Percentiles rank a stretch among this genome's conserved stretches.
Evolutionary conservation across 2,113 vertebrate species (phyloP).

Genomic region (Apaloderma vittatum): DNA sequence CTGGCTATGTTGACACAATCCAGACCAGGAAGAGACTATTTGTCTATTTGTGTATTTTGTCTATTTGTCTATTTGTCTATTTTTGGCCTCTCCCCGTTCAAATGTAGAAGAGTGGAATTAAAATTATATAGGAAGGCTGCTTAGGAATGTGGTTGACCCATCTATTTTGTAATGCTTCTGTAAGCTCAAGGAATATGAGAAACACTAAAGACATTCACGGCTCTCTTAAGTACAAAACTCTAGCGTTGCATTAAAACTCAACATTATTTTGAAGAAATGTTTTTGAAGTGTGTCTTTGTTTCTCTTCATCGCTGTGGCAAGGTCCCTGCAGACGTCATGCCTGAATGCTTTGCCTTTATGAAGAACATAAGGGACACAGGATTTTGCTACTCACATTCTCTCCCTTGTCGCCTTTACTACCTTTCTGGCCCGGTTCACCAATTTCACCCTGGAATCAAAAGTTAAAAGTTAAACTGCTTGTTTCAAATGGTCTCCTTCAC

Average conservation of each 20-base stretch:
- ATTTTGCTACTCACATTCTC: constrained; percentile 88
- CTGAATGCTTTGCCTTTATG: not conserved
- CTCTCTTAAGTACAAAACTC: not conserved
- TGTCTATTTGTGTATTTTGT: too few species aligned
- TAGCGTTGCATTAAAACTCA: not conserved
- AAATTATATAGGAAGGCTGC: not conserved
- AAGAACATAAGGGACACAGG: not conserved
- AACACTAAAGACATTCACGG: not conserved
- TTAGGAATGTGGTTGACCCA: not conserved
- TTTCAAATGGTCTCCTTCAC: not conserved
- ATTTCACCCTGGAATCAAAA: constrained; percentile 91
- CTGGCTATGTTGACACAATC: not conserved
- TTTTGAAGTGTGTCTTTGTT: not conserved
- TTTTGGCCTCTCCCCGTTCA: not conserved
- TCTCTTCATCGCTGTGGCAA: not conserved
- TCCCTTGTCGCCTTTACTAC: constrained; percentile 96
- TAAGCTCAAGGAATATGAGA: not conserved
- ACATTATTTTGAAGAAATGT: not conserved
- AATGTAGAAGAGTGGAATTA: not conserved
- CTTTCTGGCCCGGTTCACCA: constrained; percentile 96
- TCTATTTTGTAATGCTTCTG: not conserved
- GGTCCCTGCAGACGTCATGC: not conserved
- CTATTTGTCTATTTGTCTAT: not conserved
- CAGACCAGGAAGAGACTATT: not conserved
- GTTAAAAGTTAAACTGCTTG: constrained; percentile 44